Evolutionary conservation across 2,113 vertebrate genomes (phyloP).

Genomic region (Oreocharis arfaki): DNA sequence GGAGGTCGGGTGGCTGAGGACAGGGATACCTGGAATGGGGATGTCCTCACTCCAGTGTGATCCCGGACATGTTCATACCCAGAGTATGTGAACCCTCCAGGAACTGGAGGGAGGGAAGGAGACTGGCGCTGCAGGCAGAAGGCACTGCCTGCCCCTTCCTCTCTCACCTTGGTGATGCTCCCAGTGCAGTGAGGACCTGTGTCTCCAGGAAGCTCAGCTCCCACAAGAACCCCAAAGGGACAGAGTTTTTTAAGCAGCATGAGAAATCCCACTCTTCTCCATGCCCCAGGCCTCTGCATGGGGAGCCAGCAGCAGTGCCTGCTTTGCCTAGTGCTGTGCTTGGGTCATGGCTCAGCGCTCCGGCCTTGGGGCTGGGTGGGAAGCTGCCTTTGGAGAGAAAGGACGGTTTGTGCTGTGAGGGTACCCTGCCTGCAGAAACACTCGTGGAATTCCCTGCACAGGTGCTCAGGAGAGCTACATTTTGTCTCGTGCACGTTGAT

Average conservation of each 20-base stretch:
- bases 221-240: neutral
- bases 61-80: neutral
- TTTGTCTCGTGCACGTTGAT: neutral
- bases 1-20: neutral
- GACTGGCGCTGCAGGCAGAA: neutral
- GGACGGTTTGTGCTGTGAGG: no score
- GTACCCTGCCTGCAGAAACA: neutral
- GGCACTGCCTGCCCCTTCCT: neutral
- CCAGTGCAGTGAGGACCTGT: neutral
- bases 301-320: neutral
- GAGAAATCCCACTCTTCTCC: neutral
- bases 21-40: neutral
- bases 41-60: neutral
- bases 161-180: neutral
- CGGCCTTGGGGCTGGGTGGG: accelerated
- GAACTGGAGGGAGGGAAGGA: neutral
- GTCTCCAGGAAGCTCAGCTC: neutral
- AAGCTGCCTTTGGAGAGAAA: neutral
- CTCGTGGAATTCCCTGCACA: neutral
- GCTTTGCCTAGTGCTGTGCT: neutral
- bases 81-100: neutral
- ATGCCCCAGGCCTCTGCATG: accelerated
- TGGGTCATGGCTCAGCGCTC: neutral
- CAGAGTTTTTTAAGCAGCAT: neutral
- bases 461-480: neutral